phyloP scores from a whole-genome alignment of 2,113 vertebrate species.

The Callipepla californica region DNA sequence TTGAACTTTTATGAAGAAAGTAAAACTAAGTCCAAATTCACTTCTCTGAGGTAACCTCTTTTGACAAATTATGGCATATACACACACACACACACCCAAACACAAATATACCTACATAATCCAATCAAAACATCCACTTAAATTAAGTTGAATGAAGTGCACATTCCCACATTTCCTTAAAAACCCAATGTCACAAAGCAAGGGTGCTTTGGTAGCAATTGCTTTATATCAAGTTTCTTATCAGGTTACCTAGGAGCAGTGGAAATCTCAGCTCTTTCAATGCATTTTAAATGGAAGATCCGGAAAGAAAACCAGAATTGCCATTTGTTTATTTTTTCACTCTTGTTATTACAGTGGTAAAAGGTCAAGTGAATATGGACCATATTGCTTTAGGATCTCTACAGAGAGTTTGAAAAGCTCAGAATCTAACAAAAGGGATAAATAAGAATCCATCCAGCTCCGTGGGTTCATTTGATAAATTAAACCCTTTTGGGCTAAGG shows the following conservation, averaged over 20 bases:
- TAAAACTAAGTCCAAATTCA: conserved; percentile 71
- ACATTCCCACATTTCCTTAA: conserved; percentile 26
- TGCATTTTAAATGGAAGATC: neutral
- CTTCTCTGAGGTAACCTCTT: conserved; percentile 41
- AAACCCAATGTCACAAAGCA: conserved; percentile 3
- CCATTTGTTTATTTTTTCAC: conserved; percentile 10
- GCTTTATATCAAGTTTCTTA: conserved; percentile 24
- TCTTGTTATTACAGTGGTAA: neutral
- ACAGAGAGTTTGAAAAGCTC: neutral
- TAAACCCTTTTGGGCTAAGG: neutral
- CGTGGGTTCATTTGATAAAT: neutral
- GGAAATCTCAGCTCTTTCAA: neutral
- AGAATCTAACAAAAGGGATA: neutral
- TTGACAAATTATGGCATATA: conserved; percentile 38
- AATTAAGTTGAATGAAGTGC: conserved; percentile 16
- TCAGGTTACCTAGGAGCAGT: neutral
- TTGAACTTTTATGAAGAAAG: conserved; percentile 59
- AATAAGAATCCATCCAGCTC: neutral
- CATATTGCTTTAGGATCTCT: neutral
- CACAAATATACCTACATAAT: conserved; percentile 58
- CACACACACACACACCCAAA: neutral
- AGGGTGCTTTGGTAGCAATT: conserved; percentile 7
- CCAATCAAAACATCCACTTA: conserved; percentile 53
- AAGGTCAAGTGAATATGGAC: neutral
- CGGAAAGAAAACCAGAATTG: neutral